Evolutionary conservation across 2,888 invertebrate genomes (phyloP), one percentile per base, ranked within the genome.

Genomic region (Ophion obscuratus): DNA sequence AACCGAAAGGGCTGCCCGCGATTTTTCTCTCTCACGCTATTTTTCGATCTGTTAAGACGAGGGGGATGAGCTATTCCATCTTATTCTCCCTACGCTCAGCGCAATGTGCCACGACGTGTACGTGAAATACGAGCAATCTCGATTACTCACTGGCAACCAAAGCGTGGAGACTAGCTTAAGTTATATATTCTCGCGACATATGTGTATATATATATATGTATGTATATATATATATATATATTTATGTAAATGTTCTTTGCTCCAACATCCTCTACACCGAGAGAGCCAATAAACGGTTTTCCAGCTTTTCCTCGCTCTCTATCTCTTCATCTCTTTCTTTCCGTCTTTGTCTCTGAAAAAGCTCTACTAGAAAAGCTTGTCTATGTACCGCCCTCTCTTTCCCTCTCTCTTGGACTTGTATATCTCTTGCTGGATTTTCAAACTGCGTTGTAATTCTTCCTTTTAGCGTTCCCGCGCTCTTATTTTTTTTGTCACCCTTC

Each of bases 251-350:
- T 31, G 31, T 70, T 75, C 64, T n/a, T 47, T 71, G 11, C 64
- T 76, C 40, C 76, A 67, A 68, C 53, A 67, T 83, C 81, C 59
- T 76, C 61, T 40, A n/a, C 57, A 44, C 20, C 77, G 9, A 47
- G 64, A 27, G 67, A 83, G 80, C 68, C 77, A 83, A 86, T 86
- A 83, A 83, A 83, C 77, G 80, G 47, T 83, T 86, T 73, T 62
- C 67, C 76, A 80, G 80, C 80, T 68, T 62, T 74, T 61, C 61
- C 62, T 64, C 36, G 36, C 1, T 36, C 36, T 7, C 7, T 6
- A 40, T 40, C 40, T 7, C 40, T 40, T 40, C 5, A 40, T 40
- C 40, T 40, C 40, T 6, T 36, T 36, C 36, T 36, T 40, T 40
- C 9, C 40, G 7, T 40, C 7, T 40, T 40, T 40, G 40, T 75